phyloP scores from a whole-genome alignment of 2,888 invertebrate species.

The Apotomis turbidana region DNA sequence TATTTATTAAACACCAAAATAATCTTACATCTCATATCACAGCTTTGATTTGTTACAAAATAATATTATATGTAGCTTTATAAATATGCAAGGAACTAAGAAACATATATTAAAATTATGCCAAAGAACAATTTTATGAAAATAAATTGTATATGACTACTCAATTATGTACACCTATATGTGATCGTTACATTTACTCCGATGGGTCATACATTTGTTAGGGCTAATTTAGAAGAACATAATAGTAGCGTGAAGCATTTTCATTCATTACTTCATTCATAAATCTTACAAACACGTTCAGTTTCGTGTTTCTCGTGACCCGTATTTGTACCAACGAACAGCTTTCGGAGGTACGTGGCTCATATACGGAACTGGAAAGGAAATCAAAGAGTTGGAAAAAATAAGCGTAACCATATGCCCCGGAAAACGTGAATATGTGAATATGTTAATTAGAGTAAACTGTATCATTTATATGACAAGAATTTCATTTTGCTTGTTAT shows the following conservation, averaged over 20 bases:
- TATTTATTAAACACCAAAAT: conserved; percentile 19
- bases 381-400: too few species aligned
- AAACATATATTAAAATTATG: conserved; percentile 6
- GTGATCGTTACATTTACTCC: conserved; percentile 18
- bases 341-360: too few species aligned
- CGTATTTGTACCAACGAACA: too few species aligned
- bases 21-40: conserved; percentile 10
- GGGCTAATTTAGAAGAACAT: background rate
- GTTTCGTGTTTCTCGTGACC: too few species aligned
- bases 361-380: too few species aligned
- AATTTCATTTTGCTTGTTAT: too few species aligned
- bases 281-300: too few species aligned
- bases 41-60: background rate
- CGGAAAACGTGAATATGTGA: too few species aligned
- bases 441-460: too few species aligned
- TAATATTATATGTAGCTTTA: conserved; percentile 26
- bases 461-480: too few species aligned
- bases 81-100: conserved; percentile 30
- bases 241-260: background rate
- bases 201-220: conserved; percentile 20
- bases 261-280: background rate
- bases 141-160: conserved; percentile 6
- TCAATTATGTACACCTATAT: conserved; percentile 2
- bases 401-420: too few species aligned
- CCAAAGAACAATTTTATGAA: conserved; percentile 28